phyloP scores from a whole-genome alignment of 2,797 vertebrate genomes.

The Psittacula echo region DNA sequence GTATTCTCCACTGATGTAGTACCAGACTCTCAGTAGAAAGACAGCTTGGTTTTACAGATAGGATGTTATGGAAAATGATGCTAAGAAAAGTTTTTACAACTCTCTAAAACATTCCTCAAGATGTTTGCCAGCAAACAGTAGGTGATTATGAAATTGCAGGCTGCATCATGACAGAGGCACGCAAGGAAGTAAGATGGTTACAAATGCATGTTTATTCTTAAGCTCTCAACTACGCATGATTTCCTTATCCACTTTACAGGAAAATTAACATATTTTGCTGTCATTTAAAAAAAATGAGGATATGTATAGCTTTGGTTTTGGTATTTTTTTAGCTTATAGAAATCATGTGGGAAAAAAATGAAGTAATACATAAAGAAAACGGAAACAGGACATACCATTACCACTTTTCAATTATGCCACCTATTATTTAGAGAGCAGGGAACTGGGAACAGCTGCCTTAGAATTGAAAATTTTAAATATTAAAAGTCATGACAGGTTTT shows the following conservation, averaged over 20 bases:
- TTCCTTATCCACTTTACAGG: constrained; percentile 39
- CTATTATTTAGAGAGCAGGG: background rate
- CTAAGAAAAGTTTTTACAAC: constrained; percentile 42
- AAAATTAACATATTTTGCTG: constrained; percentile 32
- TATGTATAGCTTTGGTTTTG: background rate
- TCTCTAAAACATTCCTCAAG: constrained; percentile 25
- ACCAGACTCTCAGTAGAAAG: background rate
- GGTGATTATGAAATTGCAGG: constrained; percentile 46
- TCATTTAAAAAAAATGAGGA: constrained; percentile 6
- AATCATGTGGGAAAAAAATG: constrained; percentile 12
- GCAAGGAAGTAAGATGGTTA: constrained; percentile 27
- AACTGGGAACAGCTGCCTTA: background rate
- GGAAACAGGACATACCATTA: background rate
- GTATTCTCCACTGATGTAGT: fast-evolving
- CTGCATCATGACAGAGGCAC: background rate
- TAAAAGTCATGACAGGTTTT: background rate
- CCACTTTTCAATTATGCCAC: background rate
- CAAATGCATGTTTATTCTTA: constrained; percentile 38
- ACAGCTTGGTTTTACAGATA: constrained; percentile 19
- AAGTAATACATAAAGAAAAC: constrained; percentile 26
- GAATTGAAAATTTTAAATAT: background rate
- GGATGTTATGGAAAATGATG: constrained; percentile 17
- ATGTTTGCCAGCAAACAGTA: constrained; percentile 47
- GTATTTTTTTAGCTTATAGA: background rate
- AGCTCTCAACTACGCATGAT: constrained; percentile 7